Percentiles rank a stretch among this genome's conserved stretches.
Conservation (phyloP, 2,113 vertebrate genomes). For the Columbina picui region DNA sequence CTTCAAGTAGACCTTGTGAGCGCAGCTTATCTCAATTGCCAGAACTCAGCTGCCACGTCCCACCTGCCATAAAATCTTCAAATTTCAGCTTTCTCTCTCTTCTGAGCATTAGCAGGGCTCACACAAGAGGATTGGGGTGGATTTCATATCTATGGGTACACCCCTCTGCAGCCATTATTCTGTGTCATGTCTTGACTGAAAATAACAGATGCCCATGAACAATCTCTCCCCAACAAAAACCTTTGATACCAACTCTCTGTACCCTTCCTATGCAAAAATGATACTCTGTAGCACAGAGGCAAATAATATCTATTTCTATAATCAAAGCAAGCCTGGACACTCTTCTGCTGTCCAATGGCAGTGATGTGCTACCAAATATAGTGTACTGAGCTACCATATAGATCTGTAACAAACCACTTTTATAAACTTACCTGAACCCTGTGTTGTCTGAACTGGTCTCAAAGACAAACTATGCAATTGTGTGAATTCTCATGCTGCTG, state of each 20-base stretch:
- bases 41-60: not conserved
- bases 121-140: not conserved
- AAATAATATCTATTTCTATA: not conserved
- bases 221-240: not conserved
- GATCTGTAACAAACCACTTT: not conserved
- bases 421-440: not conserved
- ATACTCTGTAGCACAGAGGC: not conserved
- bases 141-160: not conserved
- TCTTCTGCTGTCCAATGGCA: not conserved
- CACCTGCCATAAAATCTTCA: slow-evolving; percentile 8
- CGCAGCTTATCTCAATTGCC: slow-evolving; percentile 16
- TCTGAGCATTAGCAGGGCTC: not conserved
- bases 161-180: not conserved
- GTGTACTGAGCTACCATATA: not conserved
- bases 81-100: not conserved
- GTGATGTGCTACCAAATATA: not conserved
- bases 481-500: not conserved
- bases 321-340: not conserved
- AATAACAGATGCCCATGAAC: not conserved
- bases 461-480: not conserved
- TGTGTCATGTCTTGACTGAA: not conserved
- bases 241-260: not conserved
- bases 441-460: not conserved
- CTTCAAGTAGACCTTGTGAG: not conserved
- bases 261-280: not conserved